Percentiles rank a stretch among this genome's conserved stretches.
Evolutionary conservation across 2,113 vertebrate species (phyloP).

Genomic region (Oophaga pumilio): DNA sequence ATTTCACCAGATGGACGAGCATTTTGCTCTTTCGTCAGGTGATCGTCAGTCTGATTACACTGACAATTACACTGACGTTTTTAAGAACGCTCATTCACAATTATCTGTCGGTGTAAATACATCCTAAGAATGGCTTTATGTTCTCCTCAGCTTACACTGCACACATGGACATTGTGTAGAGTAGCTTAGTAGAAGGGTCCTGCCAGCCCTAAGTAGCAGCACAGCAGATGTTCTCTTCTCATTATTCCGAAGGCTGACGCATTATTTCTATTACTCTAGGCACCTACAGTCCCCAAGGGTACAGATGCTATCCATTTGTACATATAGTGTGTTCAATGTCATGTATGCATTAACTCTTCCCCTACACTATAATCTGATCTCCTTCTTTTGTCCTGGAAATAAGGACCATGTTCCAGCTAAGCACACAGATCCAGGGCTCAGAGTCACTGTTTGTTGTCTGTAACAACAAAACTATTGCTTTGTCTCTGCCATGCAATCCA

Average conservation of each 20-base stretch:
- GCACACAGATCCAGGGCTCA: not conserved
- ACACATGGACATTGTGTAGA: not conserved
- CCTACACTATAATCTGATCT: slow-evolving; percentile 22
- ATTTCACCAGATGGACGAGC: too few relatives aligned
- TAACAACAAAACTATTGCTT: slow-evolving; percentile 15
- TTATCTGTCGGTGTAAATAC: too few relatives aligned
- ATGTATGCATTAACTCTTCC: slow-evolving; percentile 23
- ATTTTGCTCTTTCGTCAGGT: too few relatives aligned
- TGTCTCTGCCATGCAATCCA: slow-evolving; percentile 22
- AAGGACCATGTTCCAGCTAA: not conserved
- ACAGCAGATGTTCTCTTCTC: slow-evolving; percentile 27
- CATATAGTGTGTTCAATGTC: not conserved
- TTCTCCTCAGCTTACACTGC: not conserved
- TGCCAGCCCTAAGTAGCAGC: slow-evolving; percentile 12
- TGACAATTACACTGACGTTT: too few relatives aligned
- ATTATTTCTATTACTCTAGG: slow-evolving; percentile 33
- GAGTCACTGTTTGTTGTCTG: slow-evolving; percentile 15
- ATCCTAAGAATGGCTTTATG: not conserved
- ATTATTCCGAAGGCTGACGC: slow-evolving; percentile 17
- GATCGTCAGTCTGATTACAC: too few relatives aligned
- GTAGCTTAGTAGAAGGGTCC: not conserved
- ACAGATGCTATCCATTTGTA: slow-evolving; percentile 20
- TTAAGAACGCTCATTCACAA: too few relatives aligned
- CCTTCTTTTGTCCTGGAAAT: slow-evolving; percentile 27
- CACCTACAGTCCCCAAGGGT: slow-evolving; percentile 13